These are phyloP conservation scores for Chironomus striatipennis DNA, from an alignment of 1,140 invertebrate species.

Conservation along the genomic window DNA sequence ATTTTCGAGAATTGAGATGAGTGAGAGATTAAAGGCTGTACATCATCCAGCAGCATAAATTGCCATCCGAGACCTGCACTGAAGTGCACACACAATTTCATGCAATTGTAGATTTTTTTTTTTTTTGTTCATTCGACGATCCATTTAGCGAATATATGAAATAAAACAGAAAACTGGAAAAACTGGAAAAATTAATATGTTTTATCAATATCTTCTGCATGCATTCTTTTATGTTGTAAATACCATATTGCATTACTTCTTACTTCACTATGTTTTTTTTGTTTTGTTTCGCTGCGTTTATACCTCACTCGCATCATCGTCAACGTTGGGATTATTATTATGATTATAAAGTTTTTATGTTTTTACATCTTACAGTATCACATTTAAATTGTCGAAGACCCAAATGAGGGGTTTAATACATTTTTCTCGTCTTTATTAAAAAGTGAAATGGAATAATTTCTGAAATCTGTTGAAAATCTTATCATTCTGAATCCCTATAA, in stretches of 20 bases:
- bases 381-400: background rate
- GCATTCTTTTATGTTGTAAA: constrained; percentile 23
- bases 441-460: too few relatives aligned
- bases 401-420: constrained; percentile 9
- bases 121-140: background rate
- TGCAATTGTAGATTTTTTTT: background rate
- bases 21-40: background rate
- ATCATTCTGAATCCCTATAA: too few relatives aligned
- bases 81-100: background rate
- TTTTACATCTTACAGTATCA: too few relatives aligned
- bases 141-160: background rate
- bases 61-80: background rate
- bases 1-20: too few relatives aligned
- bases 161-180: constrained; percentile 9
- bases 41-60: constrained; percentile 7
- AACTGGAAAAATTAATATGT: constrained; percentile 23
- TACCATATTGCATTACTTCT: constrained; percentile 19
- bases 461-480: too few relatives aligned
- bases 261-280: background rate
- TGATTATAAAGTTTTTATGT: background rate
- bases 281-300: background rate
- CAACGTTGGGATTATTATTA: constrained; percentile 7
- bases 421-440: background rate
- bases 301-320: background rate
- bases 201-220: constrained; percentile 24